Evolutionary conservation across 1,140 invertebrate genomes (phyloP), one percentile per base, ranked within the genome.

Genomic region (Agrypnia vestita): DNA sequence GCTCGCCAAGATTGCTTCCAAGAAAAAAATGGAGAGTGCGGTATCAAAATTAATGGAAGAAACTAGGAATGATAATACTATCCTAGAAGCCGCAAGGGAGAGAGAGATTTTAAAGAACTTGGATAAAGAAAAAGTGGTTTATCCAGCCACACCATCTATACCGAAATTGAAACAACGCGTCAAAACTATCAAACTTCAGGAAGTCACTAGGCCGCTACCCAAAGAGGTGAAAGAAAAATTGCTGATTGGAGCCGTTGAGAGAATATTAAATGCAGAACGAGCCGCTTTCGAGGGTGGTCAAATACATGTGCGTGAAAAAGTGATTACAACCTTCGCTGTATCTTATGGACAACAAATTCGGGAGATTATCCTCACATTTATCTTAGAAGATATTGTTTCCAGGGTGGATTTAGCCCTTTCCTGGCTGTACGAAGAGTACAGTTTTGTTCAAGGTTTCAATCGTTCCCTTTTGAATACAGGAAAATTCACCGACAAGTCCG

Each of bases 341-440:
- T 95, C 94, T 44, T 97, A 96, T 86, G 94, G 93, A 61, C 91
- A 93, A 21, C 91, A 93, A 74, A 91, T 97, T 1, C 92, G 95
- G 81, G 92, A 95, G 79, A 91, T 93, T 64, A 92, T 98, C 19
- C 88, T 96, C 62, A 91, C 94, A 72, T 97, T 95, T 83, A 95
- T 99, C 55, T 91, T 97, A 59, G 92, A 94, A n/a, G 97, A 99
- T 88, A 91, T 98, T 1, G 89, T 93, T 53, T 92, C 91, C 62
- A 91, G 96, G 71, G 90, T 96, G 47, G 96, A 98, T 84, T 89
- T 99, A 17, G 96, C 96, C 0, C 90, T 99, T 76, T 92, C 94
- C 0, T 99, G 97, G 97, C 86, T 99, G 3, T 99, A 96, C 84
- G 96, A 98, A 86, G 97, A 99, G 84, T 99, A 98, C 87, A 95